Evolutionary conservation across 2,797 vertebrate species (phyloP), one percentile per base, ranked within the genome.

Genomic region (Lagodon rhomboides): DNA sequence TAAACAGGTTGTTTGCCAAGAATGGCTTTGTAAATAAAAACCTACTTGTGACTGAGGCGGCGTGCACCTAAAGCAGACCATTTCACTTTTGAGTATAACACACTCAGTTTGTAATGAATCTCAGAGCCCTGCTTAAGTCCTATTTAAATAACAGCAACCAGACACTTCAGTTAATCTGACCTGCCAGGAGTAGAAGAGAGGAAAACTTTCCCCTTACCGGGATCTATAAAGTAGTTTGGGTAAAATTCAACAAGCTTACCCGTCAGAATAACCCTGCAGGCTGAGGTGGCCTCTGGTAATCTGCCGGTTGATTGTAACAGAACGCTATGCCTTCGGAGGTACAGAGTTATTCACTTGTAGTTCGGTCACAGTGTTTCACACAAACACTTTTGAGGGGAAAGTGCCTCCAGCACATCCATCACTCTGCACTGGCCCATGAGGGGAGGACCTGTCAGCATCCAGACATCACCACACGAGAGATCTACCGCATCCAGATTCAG

Each of bases 321-420:
- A 54, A 54, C 74, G 50, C 53, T 18, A 47, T 66, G 79, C 87
- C 79, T 72, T 66, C n/a, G 73, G 84, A 79, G 68, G 65, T 77
- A 82, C 73, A 87, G 17, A 43, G 54, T 68, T 76, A 66, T 73
- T 71, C 63, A 84, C 61, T 84, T 79, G 79, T 89, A 77, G 30
- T 79, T 81, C 68, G 76, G 66, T 85, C 75, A 80, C 73, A 68
- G 74, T 43, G 53, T 83, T 79, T 84, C 22, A 23, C 66, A 76
- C 60, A 79, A 84, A 89, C 71, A 89, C 60, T 68, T 90, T 85
- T 76, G 62, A 85, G 62, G 64, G 41, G 30, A 78, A 77, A 79
- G 71, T 72, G 80, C 85, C 86, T 87, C 41, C 12, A 84, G 90
- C 73, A 78, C 64, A 92, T 84, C 85, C 64, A 83, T 83, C 80